Evolutionary conservation across 2,113 vertebrate species (phyloP), one percentile per base, ranked within the genome.

Genomic region (Myanophis thanlyinensis): DNA sequence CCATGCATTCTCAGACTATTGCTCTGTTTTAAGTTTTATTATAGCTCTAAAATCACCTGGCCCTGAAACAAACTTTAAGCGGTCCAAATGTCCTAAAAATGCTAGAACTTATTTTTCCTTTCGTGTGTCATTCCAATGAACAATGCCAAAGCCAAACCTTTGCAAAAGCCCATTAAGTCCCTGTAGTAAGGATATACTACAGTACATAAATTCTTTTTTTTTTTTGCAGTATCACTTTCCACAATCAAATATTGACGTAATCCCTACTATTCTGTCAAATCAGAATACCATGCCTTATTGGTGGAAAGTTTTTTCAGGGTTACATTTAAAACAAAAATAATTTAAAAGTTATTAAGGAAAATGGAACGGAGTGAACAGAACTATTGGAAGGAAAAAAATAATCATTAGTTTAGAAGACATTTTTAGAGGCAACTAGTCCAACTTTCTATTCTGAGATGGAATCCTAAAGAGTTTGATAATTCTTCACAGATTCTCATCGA

Each of bases 201-300:
- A n/a, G n/a, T n/a, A n/a, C 59, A 89, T 90, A 95, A 94, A 94
- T 67, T 95, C 89, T 92, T 93, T 95, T 91, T 23, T 93, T 95
- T 96, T 59, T 95, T 94, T 93, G 91, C 93, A 95, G 94, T 95
- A 95, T 93, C 94, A 93, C 91, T 93, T 2, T 80, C 93, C 95
- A 96, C 94, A 94, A 95, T 90, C 91, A 90, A 96, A 93, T 93
- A 95, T 94, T 95, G 96, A 95, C 94, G 96, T 96, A 96, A 97
- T 95, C 93, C 95, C 93, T 93, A 91, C 59, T 27, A 93, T 87
- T 20, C 86, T 90, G 93, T 80, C 56, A 1, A 0, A 80, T 96
- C 94, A 90, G 95, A 95, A 94, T 91, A 90, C 91, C 90, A 93
- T 93, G 87, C 84, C 88, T 94, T 92, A 73, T 88, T 56, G 93